Conservation (phyloP, 2,888 invertebrate genomes). For the Allophyes oxyacanthae region DNA sequence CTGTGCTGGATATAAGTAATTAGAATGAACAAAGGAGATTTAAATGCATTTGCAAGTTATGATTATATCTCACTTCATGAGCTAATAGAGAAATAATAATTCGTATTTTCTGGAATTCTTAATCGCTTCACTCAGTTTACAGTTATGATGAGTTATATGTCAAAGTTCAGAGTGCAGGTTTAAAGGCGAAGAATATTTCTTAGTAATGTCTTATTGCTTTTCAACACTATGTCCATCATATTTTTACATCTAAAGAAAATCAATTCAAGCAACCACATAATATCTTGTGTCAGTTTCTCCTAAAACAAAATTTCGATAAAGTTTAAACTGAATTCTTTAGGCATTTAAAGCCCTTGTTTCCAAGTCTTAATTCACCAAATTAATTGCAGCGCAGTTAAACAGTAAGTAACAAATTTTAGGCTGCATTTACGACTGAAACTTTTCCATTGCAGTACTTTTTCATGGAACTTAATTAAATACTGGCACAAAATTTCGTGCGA, state of each 20-base stretch:
- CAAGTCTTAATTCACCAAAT: conserved; percentile 49
- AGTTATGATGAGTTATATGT: neutral
- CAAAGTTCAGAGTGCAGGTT: conserved; percentile 4
- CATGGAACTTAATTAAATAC: conserved; percentile 80
- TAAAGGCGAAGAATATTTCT: conserved; percentile 3
- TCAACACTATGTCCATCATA: conserved; percentile 7
- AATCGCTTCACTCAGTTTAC: neutral
- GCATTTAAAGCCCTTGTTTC: conserved; percentile 12
- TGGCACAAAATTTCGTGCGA: conserved; percentile 78
- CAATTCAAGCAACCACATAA: neutral
- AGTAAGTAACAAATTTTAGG: conserved; percentile 56
- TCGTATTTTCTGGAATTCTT: neutral
- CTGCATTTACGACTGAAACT: conserved; percentile 63
- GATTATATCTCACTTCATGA: conserved; percentile 6
- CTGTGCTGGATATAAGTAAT: conserved; percentile 41
- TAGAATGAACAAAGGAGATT: conserved; percentile 54
- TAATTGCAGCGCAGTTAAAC: conserved; percentile 48
- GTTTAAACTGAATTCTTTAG: conserved; percentile 26
- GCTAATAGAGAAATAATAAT: conserved; percentile 11
- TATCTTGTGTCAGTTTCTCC: conserved; percentile 1
- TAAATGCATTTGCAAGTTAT: conserved; percentile 35
- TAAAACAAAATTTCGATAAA: conserved; percentile 27
- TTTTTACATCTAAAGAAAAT: conserved; percentile 5
- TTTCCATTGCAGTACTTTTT: conserved; percentile 72
- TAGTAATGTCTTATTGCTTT: neutral